phyloP scores from a whole-genome alignment of 2,888 invertebrate species.

The Aspidapion aeneum region DNA sequence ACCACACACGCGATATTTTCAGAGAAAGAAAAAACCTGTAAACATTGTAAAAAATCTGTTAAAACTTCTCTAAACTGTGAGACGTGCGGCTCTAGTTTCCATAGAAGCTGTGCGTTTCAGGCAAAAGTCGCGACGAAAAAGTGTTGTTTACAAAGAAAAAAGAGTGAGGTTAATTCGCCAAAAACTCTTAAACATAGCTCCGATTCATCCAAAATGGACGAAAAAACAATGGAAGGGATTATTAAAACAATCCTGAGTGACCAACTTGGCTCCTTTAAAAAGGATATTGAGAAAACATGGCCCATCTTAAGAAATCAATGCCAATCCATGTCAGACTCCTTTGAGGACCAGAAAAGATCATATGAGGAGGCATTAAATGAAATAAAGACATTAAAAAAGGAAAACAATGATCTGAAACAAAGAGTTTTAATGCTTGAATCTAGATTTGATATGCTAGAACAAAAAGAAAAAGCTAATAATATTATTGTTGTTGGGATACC shows the following conservation, averaged over 20 bases:
- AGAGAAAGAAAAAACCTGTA: background rate
- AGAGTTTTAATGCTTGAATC: slow-evolving; percentile 9
- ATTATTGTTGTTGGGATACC: slow-evolving; percentile 13
- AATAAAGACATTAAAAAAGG: slow-evolving; percentile 10
- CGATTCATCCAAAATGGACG: slow-evolving; percentile 8
- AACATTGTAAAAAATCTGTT: background rate
- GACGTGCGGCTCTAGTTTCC: slow-evolving; percentile 1
- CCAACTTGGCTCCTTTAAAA: slow-evolving; percentile 5
- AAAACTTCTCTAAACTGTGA: background rate
- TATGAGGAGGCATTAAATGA: slow-evolving; percentile 4
- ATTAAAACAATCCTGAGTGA: slow-evolving; percentile 3
- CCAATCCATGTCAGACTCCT: slow-evolving; percentile 14
- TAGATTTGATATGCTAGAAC: slow-evolving; percentile 12
- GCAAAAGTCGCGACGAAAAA: slow-evolving; percentile 8
- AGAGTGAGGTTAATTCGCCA: slow-evolving; percentile 12
- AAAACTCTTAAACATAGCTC: background rate
- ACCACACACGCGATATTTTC: background rate
- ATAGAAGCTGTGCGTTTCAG: slow-evolving; percentile 4
- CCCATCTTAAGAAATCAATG: slow-evolving; percentile 8
- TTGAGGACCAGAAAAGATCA: slow-evolving; percentile 14
- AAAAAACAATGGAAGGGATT: slow-evolving; percentile 8
- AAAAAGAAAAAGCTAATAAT: slow-evolving; percentile 12
- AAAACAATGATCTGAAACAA: slow-evolving; percentile 11
- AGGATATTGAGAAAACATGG: slow-evolving; percentile 6
- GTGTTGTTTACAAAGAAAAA: slow-evolving; percentile 1